Conservation (phyloP, 2,888 invertebrate genomes). For the Pasiphila rectangulata region DNA sequence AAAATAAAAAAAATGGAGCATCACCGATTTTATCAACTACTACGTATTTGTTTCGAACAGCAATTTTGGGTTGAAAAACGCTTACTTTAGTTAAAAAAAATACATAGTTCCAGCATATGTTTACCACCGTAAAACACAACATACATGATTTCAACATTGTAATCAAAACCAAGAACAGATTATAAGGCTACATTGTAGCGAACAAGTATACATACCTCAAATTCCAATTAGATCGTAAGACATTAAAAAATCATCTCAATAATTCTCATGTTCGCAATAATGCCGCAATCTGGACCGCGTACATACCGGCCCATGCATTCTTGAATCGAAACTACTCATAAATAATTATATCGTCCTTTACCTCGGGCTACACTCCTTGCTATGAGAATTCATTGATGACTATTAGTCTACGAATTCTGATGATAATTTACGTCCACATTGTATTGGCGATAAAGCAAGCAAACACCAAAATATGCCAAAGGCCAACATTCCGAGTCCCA, state of each 20-base stretch:
- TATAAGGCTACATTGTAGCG: conserved; percentile 27
- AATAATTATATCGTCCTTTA: conserved; percentile 41
- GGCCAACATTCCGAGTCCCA: too few species aligned
- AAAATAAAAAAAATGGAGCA: too few species aligned
- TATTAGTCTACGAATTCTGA: conserved; percentile 31
- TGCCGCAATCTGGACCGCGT: conserved; percentile 42
- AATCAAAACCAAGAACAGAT: background rate
- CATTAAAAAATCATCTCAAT: conserved; percentile 38
- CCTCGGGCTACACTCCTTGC: conserved; percentile 36
- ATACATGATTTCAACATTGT: background rate
- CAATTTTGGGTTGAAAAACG: too few species aligned
- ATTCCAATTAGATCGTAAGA: conserved; percentile 36
- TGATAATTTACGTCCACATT: conserved; percentile 28
- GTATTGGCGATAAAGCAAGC: too few species aligned
- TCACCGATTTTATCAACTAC: too few species aligned
- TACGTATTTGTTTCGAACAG: too few species aligned
- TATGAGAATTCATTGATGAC: conserved; percentile 35
- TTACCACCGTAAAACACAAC: too few species aligned
- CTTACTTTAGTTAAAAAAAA: too few species aligned
- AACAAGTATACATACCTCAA: conserved; percentile 41
- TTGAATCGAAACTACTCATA: conserved; percentile 49
- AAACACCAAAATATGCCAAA: too few species aligned
- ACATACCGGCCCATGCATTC: conserved; percentile 44
- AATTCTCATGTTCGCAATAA: conserved; percentile 15
- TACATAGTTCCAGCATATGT: too few species aligned